Evolutionary conservation across 2,888 invertebrate genomes (phyloP).

Genomic region (Drosophila limbata): DNA sequence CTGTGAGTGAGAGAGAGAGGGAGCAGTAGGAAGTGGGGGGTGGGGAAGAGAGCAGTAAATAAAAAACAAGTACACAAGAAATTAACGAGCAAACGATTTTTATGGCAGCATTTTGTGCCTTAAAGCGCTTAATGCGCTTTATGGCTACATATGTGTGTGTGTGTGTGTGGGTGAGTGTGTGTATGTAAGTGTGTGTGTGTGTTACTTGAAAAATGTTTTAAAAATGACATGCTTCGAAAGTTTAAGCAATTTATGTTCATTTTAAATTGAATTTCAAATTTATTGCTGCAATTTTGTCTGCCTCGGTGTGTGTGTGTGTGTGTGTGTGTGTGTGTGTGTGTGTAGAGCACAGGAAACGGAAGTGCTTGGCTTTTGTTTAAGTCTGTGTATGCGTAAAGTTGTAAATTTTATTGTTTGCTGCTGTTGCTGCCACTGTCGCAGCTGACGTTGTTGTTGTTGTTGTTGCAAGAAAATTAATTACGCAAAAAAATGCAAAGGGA

Average conservation of each 20-base stretch:
- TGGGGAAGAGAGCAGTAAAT: slow-evolving; percentile 59
- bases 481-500: slow-evolving; percentile 50
- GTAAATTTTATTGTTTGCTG: slow-evolving; percentile 72
- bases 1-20: slow-evolving; percentile 5
- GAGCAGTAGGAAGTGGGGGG: not conserved
- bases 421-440: slow-evolving; percentile 26
- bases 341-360: slow-evolving; percentile 66
- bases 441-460: slow-evolving; percentile 28
- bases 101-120: slow-evolving; percentile 81
- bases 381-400: slow-evolving; percentile 59
- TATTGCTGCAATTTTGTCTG: slow-evolving; percentile 82
- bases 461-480: slow-evolving; percentile 70
- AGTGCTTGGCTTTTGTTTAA: slow-evolving; percentile 69
- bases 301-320: slow-evolving; percentile 23
- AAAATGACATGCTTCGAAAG: slow-evolving; percentile 85
- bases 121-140: slow-evolving; percentile 81
- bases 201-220: slow-evolving; percentile 84
- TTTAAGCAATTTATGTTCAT: slow-evolving; percentile 85
- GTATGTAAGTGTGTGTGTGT: slow-evolving; percentile 43
- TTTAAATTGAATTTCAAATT: slow-evolving; percentile 85
- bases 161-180: slow-evolving; percentile 20
- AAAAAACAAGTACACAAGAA: slow-evolving; percentile 73
- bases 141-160: slow-evolving; percentile 39
- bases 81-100: slow-evolving; percentile 82
- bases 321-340: slow-evolving; percentile 27